Evolutionary conservation across 1,140 invertebrate species (phyloP).

Genomic region (Drosophila repletoides): DNA sequence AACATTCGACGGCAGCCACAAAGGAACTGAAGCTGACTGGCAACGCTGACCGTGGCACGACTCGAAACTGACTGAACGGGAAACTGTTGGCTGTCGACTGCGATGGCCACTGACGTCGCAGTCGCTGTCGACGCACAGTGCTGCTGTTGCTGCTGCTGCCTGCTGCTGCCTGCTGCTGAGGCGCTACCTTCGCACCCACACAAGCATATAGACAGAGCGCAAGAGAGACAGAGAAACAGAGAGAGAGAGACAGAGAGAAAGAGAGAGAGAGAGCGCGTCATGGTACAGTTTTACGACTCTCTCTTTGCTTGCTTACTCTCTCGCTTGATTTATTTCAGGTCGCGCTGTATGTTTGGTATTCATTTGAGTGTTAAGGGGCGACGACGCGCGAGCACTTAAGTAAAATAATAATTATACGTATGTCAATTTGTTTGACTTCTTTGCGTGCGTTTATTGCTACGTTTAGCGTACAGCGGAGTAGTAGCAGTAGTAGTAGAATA

Average conservation of each 20-base stretch:
- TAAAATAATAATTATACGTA: constrained; percentile 82
- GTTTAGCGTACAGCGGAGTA: constrained; percentile 20
- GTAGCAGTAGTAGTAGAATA: constrained; percentile 42
- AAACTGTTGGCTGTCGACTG: constrained; percentile 48
- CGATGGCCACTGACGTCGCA: constrained; percentile 32
- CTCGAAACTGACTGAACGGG: constrained; percentile 69
- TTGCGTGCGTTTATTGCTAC: constrained; percentile 56
- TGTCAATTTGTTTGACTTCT: constrained; percentile 82
- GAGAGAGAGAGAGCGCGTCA: constrained; percentile 4
- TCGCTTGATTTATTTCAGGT: constrained; percentile 76
- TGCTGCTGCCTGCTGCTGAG: constrained; percentile 28
- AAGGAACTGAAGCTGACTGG: constrained; percentile 76
- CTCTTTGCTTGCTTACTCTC: constrained; percentile 12
- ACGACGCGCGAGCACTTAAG: constrained; percentile 81
- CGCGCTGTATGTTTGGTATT: constrained; percentile 74
- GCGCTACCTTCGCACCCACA: constrained; percentile 62
- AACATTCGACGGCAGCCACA: constrained; percentile 81
- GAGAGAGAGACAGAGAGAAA: constrained; percentile 1
- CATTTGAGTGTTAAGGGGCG: constrained; percentile 74
- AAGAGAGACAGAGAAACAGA: not conserved
- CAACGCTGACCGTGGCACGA: constrained; percentile 56
- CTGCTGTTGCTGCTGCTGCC: constrained; percentile 17
- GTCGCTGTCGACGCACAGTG: constrained; percentile 28
- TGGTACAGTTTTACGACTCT: constrained; percentile 63
- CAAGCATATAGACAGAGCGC: constrained; percentile 25